phyloP scores from a whole-genome alignment of 2,797 vertebrate species.

The Psittacula echo region DNA sequence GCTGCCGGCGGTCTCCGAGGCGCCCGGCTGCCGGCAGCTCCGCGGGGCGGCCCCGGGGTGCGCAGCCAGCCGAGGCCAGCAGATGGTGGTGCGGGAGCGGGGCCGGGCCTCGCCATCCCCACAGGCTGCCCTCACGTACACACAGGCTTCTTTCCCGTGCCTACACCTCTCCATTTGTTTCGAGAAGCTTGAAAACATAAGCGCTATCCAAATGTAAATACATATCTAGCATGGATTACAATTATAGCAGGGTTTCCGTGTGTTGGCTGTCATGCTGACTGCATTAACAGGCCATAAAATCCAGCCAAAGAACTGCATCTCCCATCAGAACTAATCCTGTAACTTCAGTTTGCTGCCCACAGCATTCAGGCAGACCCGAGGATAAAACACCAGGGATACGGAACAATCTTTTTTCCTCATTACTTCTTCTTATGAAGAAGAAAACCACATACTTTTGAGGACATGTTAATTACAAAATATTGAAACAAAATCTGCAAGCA shows the following conservation, averaged over 20 bases:
- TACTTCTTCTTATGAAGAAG: background rate
- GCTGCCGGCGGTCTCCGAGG: background rate
- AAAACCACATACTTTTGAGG: background rate
- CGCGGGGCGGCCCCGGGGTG: background rate
- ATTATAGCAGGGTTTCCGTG: background rate
- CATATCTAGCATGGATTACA: background rate
- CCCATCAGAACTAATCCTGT: background rate
- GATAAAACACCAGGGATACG: background rate
- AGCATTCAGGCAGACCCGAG: background rate
- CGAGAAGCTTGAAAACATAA: background rate
- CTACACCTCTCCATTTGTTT: background rate
- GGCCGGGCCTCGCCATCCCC: background rate
- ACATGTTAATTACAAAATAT: accelerated
- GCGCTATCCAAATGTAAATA: background rate
- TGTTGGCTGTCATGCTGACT: background rate
- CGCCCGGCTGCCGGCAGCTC: background rate
- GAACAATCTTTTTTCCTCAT: background rate
- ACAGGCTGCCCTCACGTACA: background rate
- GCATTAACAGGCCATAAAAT: background rate
- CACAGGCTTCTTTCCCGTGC: background rate
- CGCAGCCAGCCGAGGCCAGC: background rate
- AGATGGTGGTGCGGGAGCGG: background rate
- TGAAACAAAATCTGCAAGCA: background rate
- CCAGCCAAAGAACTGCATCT: background rate
- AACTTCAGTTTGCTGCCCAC: background rate